phyloP scores from a whole-genome alignment of 2,888 invertebrate species.

The Caenorhabditis sp. region DNA sequence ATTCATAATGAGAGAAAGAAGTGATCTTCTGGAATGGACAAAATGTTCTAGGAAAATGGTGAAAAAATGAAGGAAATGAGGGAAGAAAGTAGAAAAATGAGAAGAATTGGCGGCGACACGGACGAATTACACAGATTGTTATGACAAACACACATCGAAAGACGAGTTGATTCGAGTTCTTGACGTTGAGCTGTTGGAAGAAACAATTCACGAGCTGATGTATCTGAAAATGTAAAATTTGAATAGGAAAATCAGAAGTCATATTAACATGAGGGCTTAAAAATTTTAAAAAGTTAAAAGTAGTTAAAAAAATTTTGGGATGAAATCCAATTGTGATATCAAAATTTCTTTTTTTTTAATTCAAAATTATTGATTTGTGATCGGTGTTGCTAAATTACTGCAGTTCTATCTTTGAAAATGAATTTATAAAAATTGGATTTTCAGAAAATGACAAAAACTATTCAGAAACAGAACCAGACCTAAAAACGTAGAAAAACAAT shows the following conservation, averaged over 20 bases:
- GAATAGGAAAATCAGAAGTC: not conserved
- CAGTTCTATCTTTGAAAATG: too few species aligned
- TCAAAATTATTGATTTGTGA: too few species aligned
- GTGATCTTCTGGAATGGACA: too few species aligned
- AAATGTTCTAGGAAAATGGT: not conserved
- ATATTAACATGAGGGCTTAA: not conserved
- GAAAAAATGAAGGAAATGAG: not conserved
- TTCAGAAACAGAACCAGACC: too few species aligned
- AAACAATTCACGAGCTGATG: slow-evolving; percentile 53
- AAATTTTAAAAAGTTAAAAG: too few species aligned
- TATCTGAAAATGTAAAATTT: slow-evolving; percentile 28
- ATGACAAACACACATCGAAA: slow-evolving; percentile 56
- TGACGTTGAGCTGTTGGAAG: slow-evolving; percentile 49
- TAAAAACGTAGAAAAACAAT: too few species aligned
- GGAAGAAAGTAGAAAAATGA: slow-evolving; percentile 15
- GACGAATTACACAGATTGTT: slow-evolving; percentile 52
- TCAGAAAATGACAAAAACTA: too few species aligned
- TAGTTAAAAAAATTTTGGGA: not conserved
- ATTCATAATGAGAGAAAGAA: too few species aligned
- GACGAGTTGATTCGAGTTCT: slow-evolving; percentile 49
- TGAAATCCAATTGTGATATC: not conserved
- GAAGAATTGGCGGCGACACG: slow-evolving; percentile 37
- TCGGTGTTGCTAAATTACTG: too few species aligned
- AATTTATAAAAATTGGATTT: too few species aligned
- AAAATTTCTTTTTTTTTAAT: not conserved